Conservation (phyloP, 2,888 invertebrate genomes). For the Melieria omissa region DNA sequence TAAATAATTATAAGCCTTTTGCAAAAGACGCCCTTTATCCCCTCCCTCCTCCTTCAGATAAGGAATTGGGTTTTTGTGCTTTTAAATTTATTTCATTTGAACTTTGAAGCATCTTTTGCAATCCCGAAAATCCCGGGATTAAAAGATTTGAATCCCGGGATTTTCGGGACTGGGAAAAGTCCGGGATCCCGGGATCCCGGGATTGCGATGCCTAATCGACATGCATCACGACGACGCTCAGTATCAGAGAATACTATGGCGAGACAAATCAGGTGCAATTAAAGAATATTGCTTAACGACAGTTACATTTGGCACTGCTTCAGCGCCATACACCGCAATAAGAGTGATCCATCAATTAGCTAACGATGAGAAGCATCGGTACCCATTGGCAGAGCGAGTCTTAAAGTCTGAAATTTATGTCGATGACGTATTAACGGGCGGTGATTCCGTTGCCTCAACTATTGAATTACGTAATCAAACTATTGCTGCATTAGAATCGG, state of each 20-base stretch:
- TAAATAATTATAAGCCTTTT: no score
- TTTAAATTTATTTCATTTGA: no score
- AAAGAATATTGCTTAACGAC: slow-evolving; percentile 27
- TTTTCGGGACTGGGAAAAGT: no score
- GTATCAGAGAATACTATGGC: slow-evolving; percentile 28
- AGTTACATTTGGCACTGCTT: slow-evolving; percentile 26
- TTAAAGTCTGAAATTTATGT: slow-evolving; percentile 25
- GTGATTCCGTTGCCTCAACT: slow-evolving; percentile 41
- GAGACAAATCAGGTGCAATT: slow-evolving; percentile 10
- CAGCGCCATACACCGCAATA: slow-evolving; percentile 10
- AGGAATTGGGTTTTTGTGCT: no score
- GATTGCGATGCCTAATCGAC: no score
- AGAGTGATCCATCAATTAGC: slow-evolving; percentile 22
- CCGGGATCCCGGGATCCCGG: no score
- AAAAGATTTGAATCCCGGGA: no score
- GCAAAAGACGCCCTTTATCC: no score
- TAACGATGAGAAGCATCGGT: slow-evolving; percentile 17
- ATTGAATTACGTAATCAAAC: slow-evolving; percentile 13
- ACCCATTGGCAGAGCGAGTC: slow-evolving; percentile 10
- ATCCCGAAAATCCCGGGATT: no score
- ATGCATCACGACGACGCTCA: slow-evolving; percentile 21
- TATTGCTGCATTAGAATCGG: slow-evolving; percentile 14
- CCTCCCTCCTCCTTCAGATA: no score
- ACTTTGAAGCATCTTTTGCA: no score
- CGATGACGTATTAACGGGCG: slow-evolving; percentile 17